Percentiles rank a stretch among this genome's conserved stretches.
phyloP scores from a whole-genome alignment of 2,888 invertebrate species.

The Vanessa cardui region DNA sequence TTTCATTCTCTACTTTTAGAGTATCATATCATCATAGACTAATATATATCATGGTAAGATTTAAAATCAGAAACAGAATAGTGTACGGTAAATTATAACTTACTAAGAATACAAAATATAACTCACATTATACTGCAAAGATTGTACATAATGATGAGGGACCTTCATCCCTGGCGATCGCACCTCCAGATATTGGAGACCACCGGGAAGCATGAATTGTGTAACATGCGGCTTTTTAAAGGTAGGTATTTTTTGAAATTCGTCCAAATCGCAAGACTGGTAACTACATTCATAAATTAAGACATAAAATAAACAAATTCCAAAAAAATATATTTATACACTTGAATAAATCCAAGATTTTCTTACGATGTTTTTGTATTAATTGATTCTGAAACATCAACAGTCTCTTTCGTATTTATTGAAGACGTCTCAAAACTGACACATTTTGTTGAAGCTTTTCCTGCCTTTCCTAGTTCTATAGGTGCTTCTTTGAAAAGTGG shows the following conservation, averaged over 20 bases:
- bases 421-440: conserved; percentile 13
- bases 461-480: conserved; percentile 22
- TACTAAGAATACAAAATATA: neutral
- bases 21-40: too few relatives aligned
- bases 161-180: conserved; percentile 81
- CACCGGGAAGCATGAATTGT: conserved; percentile 82
- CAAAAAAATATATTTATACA: neutral
- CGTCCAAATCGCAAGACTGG: conserved; percentile 20
- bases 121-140: conserved; percentile 63
- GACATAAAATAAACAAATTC: neutral
- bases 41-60: too few relatives aligned
- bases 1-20: too few relatives aligned
- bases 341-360: neutral
- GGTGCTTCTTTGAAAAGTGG: conserved; percentile 54
- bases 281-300: conserved; percentile 1
- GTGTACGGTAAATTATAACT: too few relatives aligned
- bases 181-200: conserved; percentile 83
- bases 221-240: conserved; percentile 58
- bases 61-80: too few relatives aligned
- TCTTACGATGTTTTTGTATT: conserved; percentile 31
- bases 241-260: conserved; percentile 48
- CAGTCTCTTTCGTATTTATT: conserved; percentile 9
- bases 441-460: conserved; percentile 17
- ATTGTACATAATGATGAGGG: conserved; percentile 77
- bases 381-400: neutral